These are phyloP conservation scores for Pediacus dermestoides DNA, from an alignment of 2,888 invertebrate genomes.

Conservation along the genomic window DNA sequence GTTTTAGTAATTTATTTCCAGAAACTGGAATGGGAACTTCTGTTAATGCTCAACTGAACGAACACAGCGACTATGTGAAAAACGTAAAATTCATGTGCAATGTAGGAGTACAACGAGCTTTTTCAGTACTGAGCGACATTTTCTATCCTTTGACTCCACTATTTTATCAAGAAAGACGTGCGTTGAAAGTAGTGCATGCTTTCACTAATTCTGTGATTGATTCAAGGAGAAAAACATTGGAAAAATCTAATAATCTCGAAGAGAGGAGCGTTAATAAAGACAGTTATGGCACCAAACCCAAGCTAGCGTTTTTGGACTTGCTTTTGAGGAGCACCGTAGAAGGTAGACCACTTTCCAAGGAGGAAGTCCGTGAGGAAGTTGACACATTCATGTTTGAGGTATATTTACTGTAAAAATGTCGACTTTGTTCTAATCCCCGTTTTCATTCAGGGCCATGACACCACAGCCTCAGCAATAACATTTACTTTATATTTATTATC, in stretches of 20 bases:
- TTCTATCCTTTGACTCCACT: too few species aligned
- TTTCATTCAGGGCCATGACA: slow-evolving; percentile 12
- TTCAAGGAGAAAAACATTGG: slow-evolving; percentile 6
- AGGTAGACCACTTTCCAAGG: background rate
- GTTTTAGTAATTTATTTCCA: slow-evolving; percentile 10
- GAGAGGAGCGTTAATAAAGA: background rate
- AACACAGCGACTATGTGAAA: slow-evolving; percentile 5
- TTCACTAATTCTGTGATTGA: slow-evolving; percentile 9
- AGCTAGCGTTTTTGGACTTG: background rate
- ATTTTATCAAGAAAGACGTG: too few species aligned
- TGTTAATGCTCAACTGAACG: slow-evolving; percentile 7
- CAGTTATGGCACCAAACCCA: background rate
- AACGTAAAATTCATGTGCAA: slow-evolving; percentile 7
- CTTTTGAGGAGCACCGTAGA: background rate
- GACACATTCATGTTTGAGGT: slow-evolving; percentile 15
- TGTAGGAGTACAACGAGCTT: too few species aligned
- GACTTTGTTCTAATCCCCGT: background rate
- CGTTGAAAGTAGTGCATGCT: too few species aligned
- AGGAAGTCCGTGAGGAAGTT: slow-evolving; percentile 12
- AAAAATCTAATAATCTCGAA: background rate
- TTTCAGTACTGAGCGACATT: too few species aligned
- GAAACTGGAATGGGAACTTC: slow-evolving; percentile 10
- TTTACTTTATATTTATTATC: slow-evolving; percentile 10
- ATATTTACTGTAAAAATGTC: slow-evolving; percentile 2
- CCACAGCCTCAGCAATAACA: slow-evolving; percentile 10